phyloP scores from a whole-genome alignment of 2,888 invertebrate species.

The Punctoribates punctum region DNA sequence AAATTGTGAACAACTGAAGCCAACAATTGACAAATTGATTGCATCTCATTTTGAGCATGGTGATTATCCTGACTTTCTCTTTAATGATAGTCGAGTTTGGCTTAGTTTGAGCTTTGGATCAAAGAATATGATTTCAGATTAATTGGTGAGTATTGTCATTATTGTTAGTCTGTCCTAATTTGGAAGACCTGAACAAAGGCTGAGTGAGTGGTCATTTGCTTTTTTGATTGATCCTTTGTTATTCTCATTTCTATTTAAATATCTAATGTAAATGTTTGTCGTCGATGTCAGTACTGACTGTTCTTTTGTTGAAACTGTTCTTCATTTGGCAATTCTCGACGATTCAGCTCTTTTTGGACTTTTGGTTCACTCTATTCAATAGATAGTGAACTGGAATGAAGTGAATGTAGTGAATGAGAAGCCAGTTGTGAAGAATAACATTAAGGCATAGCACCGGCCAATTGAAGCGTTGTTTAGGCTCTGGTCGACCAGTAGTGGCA shows the following conservation, averaged over 20 bases:
- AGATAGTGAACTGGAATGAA: not conserved
- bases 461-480: not conserved
- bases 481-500: not conserved
- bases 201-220: not conserved
- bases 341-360: not conserved
- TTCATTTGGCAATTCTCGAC: not conserved
- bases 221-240: not conserved
- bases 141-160: no score
- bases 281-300: not conserved
- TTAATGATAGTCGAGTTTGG: no score
- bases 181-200: not conserved
- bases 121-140: no score
- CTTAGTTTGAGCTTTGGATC: no score
- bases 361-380: not conserved
- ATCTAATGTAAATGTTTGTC: slow-evolving; percentile 9
- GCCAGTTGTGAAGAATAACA: not conserved
- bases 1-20: no score
- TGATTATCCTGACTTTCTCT: no score
- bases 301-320: not conserved
- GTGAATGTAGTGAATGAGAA: not conserved
- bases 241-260: not conserved
- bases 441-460: slow-evolving; percentile 52
- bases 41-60: no score
- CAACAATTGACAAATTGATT: no score
- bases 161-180: no score